Conservation (phyloP, 2,888 invertebrate species). For the Glaucopsyche alexis region DNA sequence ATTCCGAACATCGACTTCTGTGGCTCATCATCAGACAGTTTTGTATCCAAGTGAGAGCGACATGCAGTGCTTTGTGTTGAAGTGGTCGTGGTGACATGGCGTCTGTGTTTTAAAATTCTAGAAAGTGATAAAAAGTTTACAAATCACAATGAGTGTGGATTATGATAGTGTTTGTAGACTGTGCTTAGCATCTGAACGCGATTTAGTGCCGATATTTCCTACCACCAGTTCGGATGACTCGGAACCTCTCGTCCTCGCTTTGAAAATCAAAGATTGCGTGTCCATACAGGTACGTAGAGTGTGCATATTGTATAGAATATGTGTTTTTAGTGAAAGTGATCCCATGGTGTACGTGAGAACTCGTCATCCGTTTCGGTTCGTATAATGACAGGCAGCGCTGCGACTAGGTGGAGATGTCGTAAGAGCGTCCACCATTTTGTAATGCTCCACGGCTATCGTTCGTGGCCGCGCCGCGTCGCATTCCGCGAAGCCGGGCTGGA, state of each 20-base stretch:
- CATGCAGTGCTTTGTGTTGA: conserved; percentile 78
- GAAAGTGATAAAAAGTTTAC: conserved; percentile 57
- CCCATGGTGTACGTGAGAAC: conserved; percentile 73
- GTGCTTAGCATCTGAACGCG: conserved; percentile 81
- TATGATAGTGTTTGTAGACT: conserved; percentile 82
- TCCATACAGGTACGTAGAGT: conserved; percentile 82
- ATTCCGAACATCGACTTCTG: conserved; percentile 79
- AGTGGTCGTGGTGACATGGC: conserved; percentile 79
- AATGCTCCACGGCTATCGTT: conserved; percentile 77
- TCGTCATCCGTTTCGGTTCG: conserved; percentile 77
- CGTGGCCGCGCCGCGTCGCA: conserved; percentile 75
- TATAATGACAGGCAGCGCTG: conserved; percentile 74
- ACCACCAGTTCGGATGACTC: conserved; percentile 77
- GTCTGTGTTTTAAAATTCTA: conserved; percentile 67
- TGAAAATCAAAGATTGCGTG: conserved; percentile 83
- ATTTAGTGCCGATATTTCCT: conserved; percentile 81
- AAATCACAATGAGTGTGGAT: conserved; percentile 76
- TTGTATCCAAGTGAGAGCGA: conserved; percentile 77
- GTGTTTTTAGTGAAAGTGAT: conserved; percentile 77
- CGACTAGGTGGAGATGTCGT: conserved; percentile 79
- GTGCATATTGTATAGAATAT: conserved; percentile 57
- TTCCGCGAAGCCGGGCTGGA: conserved; percentile 74
- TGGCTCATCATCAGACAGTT: conserved; percentile 80
- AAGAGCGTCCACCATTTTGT: conserved; percentile 81
- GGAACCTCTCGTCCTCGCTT: conserved; percentile 78